These are phyloP conservation scores for Andrena praecox DNA, from an alignment of 2,888 invertebrate genomes.

Conservation along the genomic window DNA sequence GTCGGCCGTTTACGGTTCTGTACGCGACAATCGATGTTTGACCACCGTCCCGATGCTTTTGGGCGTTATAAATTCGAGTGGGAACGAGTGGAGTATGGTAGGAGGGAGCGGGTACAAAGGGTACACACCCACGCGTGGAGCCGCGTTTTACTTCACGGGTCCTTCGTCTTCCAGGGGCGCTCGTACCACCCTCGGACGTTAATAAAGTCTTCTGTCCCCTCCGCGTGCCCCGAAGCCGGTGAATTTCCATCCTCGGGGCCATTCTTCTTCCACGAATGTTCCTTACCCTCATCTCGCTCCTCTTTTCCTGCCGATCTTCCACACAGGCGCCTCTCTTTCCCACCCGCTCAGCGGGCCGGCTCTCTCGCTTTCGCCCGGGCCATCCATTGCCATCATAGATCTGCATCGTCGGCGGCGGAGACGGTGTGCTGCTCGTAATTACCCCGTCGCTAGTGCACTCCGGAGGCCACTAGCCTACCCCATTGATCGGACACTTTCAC, in stretches of 20 bases:
- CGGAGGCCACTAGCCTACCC: constrained; percentile 69
- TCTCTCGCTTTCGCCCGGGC: constrained; percentile 42
- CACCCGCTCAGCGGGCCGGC: background rate
- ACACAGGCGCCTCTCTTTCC: background rate
- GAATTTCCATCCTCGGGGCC: constrained; percentile 67
- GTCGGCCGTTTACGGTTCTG: constrained; percentile 28
- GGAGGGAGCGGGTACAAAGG: constrained; percentile 2
- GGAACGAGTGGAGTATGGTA: constrained; percentile 34
- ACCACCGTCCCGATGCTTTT: constrained; percentile 12
- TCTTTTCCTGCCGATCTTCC: constrained; percentile 18
- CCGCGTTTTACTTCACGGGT: constrained; percentile 56
- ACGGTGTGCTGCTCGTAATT: constrained; percentile 78
- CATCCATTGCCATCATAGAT: constrained; percentile 79
- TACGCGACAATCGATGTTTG: background rate
- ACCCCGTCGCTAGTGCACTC: constrained; percentile 78
- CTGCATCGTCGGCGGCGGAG: constrained; percentile 75
- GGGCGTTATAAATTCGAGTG: constrained; percentile 17
- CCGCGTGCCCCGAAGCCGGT: constrained; percentile 37
- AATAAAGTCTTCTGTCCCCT: constrained; percentile 69
- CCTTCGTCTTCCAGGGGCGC: constrained; percentile 57
- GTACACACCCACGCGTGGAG: constrained; percentile 47
- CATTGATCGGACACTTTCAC: constrained; percentile 65
- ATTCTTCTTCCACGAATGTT: constrained; percentile 64
- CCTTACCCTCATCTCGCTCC: constrained; percentile 20
- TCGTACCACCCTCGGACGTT: constrained; percentile 57